Conservation (phyloP, 2,888 invertebrate species). For the Ecliptopera silaceata region DNA sequence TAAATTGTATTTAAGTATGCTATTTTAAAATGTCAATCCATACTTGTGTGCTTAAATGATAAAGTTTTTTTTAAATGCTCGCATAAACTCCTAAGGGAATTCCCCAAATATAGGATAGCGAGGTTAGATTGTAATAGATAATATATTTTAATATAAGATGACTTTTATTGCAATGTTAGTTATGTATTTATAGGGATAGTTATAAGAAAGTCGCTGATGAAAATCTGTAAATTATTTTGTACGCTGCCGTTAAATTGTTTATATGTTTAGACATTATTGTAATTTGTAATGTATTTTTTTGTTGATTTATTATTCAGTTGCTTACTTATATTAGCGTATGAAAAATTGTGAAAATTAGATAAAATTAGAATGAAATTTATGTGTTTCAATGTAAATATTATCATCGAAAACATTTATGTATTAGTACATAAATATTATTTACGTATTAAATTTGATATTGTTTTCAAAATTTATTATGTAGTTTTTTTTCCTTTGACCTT, state of each 20-base stretch:
- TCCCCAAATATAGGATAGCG: slow-evolving; percentile 25
- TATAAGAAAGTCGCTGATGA: slow-evolving; percentile 42
- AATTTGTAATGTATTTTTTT: slow-evolving; percentile 64
- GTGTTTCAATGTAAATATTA: slow-evolving; percentile 81
- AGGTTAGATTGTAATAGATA: slow-evolving; percentile 57
- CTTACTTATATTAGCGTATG: slow-evolving; percentile 66
- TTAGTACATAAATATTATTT: slow-evolving; percentile 81
- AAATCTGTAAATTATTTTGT: slow-evolving; percentile 76
- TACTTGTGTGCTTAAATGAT: slow-evolving; percentile 3
- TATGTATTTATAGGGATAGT: slow-evolving; percentile 48
- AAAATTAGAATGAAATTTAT: slow-evolving; percentile 65
- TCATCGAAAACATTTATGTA: slow-evolving; percentile 80
- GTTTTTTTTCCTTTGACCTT: slow-evolving; percentile 55
- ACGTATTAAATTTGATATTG: slow-evolving; percentile 84
- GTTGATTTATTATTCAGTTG: slow-evolving; percentile 72
- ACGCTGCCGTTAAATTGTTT: slow-evolving; percentile 61
- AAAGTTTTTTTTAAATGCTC: slow-evolving; percentile 21
- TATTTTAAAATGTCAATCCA: slow-evolving; percentile 1
- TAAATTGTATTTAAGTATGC: not conserved
- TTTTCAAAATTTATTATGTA: slow-evolving; percentile 77
- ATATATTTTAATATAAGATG: slow-evolving; percentile 65
- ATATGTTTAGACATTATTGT: slow-evolving; percentile 53
- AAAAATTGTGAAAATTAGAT: slow-evolving; percentile 70
- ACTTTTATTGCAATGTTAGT: slow-evolving; percentile 57
- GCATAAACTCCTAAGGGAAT: slow-evolving; percentile 31